These are phyloP conservation scores for Propsilocerus akamusi DNA, from an alignment of 1,140 invertebrate genomes.

Conservation along the genomic window DNA sequence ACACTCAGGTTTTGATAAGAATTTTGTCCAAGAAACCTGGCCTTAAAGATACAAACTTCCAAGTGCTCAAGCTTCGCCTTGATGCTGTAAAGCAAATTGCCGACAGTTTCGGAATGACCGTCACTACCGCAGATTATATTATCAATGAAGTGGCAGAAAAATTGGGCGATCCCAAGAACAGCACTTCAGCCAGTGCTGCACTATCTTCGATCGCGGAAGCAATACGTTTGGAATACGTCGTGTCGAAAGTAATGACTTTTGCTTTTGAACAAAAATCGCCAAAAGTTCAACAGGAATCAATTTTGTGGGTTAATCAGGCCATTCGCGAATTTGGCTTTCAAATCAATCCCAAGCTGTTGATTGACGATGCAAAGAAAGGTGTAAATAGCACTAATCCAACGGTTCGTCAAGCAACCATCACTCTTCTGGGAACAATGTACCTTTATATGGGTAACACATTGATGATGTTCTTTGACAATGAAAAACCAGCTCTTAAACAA, in stretches of 20 bases:
- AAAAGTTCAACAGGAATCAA: constrained; percentile 71
- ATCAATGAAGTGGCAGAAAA: constrained; percentile 68
- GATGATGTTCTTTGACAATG: constrained; percentile 64
- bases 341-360: constrained; percentile 51
- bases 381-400: constrained; percentile 66
- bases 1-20: constrained; percentile 55
- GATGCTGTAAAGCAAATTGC: constrained; percentile 61
- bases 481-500: constrained; percentile 67
- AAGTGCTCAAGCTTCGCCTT: constrained; percentile 70
- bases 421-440: constrained; percentile 46
- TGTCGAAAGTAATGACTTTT: constrained; percentile 45
- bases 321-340: constrained; percentile 70
- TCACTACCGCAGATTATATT: constrained; percentile 53
- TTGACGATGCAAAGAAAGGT: constrained; percentile 67
- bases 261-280: constrained; percentile 81
- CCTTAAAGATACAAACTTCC: constrained; percentile 83
- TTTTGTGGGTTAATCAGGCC: constrained; percentile 58
- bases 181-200: constrained; percentile 43
- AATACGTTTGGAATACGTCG: constrained; percentile 53
- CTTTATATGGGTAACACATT: constrained; percentile 62
- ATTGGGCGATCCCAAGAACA: constrained; percentile 68
- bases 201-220: constrained; percentile 59
- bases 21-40: constrained; percentile 71
- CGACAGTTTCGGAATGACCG: constrained; percentile 52
- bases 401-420: constrained; percentile 55